Conservation (phyloP, 2,797 vertebrate species). For the Streptopelia turtur region DNA sequence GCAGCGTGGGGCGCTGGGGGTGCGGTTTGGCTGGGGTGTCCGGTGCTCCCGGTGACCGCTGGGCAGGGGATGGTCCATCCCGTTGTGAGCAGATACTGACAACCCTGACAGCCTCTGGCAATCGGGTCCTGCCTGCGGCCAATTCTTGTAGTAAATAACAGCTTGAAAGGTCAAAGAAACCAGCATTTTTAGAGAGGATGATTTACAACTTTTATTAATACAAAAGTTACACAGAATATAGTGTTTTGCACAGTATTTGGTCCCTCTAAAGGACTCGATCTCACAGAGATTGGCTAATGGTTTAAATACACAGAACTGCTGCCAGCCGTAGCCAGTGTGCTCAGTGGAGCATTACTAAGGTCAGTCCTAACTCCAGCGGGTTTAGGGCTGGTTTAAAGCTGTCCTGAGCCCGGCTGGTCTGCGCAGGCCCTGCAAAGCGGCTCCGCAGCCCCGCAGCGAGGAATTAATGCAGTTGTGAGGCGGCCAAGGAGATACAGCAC, state of each 20-base stretch:
- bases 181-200: neutral
- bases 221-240: neutral
- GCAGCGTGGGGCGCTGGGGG: accelerated
- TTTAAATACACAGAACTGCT: neutral
- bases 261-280: neutral
- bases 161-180: neutral
- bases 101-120: neutral
- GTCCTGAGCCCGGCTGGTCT: neutral
- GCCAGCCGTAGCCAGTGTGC: neutral
- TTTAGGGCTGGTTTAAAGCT: neutral
- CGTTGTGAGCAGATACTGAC: accelerated
- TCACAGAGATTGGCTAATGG: neutral
- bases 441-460: neutral
- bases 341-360: neutral
- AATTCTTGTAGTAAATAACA: neutral
- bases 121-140: accelerated
- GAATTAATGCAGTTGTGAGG: too few species aligned
- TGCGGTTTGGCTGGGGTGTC: neutral
- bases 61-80: too few species aligned
- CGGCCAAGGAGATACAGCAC: neutral
- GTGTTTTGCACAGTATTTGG: neutral
- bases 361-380: neutral
- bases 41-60: accelerated
- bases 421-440: neutral
- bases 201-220: neutral